Conservation (phyloP, 2,888 invertebrate genomes). For the Pristionchus maxplancki region DNA sequence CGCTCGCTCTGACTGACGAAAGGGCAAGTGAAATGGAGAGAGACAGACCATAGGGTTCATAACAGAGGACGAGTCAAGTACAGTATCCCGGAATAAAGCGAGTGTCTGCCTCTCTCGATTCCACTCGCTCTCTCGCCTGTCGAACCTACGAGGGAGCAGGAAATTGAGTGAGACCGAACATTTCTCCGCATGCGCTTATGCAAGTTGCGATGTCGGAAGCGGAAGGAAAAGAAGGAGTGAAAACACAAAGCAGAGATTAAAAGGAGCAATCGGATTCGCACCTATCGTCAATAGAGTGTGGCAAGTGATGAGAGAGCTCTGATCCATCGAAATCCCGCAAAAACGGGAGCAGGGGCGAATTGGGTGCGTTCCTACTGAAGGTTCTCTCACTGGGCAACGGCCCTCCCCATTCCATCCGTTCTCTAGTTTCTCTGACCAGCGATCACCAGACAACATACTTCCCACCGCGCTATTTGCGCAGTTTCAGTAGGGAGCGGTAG, state of each 20-base stretch:
- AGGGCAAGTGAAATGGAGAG: too few species aligned
- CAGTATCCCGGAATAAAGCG: neutral
- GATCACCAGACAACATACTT: too few species aligned
- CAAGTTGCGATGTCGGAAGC: too few species aligned
- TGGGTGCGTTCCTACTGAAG: neutral
- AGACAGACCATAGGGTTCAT: neutral
- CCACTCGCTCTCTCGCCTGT: neutral
- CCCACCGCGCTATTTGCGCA: neutral
- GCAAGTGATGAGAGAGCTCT: too few species aligned
- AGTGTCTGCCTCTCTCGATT: too few species aligned
- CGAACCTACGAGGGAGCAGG: neutral
- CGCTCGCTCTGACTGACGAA: neutral
- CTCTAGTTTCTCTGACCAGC: too few species aligned
- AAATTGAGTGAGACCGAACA: too few species aligned
- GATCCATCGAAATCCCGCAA: neutral
- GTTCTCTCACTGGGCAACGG: neutral
- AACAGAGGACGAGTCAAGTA: neutral
- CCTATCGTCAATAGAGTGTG: too few species aligned
- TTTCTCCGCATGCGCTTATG: too few species aligned
- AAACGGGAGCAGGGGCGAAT: neutral
- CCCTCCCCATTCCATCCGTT: neutral
- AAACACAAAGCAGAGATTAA: too few species aligned
- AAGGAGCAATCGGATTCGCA: too few species aligned
- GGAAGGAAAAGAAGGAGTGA: too few species aligned
- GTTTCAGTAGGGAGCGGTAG: neutral